Evolutionary conservation across 2,888 invertebrate species (phyloP), one percentile per base, ranked within the genome.

Genomic region (Onthophagus sagittarius): DNA sequence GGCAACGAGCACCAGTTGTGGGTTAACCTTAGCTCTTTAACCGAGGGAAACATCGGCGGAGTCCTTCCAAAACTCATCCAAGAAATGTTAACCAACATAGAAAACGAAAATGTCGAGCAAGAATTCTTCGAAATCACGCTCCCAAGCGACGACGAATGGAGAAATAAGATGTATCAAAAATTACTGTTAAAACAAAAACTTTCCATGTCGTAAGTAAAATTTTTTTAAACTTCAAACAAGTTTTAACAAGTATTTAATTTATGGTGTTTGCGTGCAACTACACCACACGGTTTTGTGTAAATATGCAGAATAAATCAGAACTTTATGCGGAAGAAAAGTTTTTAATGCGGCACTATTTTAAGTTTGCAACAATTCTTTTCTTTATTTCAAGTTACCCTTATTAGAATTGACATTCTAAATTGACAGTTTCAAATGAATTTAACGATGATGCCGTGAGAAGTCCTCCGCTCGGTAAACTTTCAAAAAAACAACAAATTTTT

Each of bases 71-170:
- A 88, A 79, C 85, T 92, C 1, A 86, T 93, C 83, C 88, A 89
- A 0, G 87, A 90, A 74, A 83, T 92, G 77, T 84, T 92, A 69
- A 81, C 87, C 0, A 86, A 82, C 0, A 86, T 89, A 79, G 83
- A 73, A 23, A 13, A 64, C 14, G 77, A 78, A 11, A 76, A 77
- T 69, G 77, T 78, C n/a, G 62, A 71, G 4, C 81, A 80, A 9
- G 83, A 80, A 15, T 77, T 79, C 31, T 78, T 80, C 76, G 87
- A 87, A 63, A 86, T 92, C 74, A 87, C 91, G 62, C 85, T 93
- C 62, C 92, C 93, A 7, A 93, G 93, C 79, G 91, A 93, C 79
- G 89, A 88, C 77, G 89, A 89, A 53, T 93, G 91, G 89, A 86
- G 91, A 74, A 87, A 90, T 63, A 89, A 89, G 77, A 90, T 92